Conservation (phyloP, 2,888 invertebrate species). For the Meiosimyza decipiens region DNA sequence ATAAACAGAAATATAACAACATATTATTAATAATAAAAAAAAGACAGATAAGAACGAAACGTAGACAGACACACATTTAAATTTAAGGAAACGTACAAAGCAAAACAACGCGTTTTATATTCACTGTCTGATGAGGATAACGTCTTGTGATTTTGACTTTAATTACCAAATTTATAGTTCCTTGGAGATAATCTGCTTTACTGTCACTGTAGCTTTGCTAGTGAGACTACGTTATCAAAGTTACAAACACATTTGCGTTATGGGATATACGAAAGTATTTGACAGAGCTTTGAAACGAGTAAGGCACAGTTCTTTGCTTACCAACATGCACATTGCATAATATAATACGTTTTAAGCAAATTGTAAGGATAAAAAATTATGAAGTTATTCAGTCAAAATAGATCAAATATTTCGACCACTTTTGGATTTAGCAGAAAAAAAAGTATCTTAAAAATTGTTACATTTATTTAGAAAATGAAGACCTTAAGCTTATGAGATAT, state of each 20-base stretch:
- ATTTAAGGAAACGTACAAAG: neutral
- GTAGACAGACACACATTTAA: neutral
- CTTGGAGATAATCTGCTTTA: conserved; percentile 64
- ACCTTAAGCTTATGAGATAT: too few relatives aligned
- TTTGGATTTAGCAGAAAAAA: too few relatives aligned
- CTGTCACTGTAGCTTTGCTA: conserved; percentile 30
- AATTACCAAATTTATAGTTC: conserved; percentile 67
- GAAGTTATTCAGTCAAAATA: too few relatives aligned
- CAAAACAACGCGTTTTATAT: conserved; percentile 12
- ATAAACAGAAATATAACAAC: too few relatives aligned
- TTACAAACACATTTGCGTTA: neutral
- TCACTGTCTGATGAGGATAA: conserved; percentile 40
- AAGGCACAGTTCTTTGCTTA: neutral
- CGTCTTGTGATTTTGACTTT: conserved; percentile 67
- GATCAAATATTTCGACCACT: too few relatives aligned
- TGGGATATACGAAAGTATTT: conserved; percentile 24
- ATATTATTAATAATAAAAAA: too few relatives aligned
- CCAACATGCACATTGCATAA: too few relatives aligned
- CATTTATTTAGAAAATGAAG: too few relatives aligned
- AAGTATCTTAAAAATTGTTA: too few relatives aligned
- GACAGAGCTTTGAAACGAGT: conserved; percentile 3
- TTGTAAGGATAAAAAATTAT: too few relatives aligned
- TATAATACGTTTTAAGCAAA: too few relatives aligned
- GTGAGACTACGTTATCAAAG: neutral
- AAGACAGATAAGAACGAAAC: conserved; percentile 46